phyloP scores from a whole-genome alignment of 2,888 invertebrate species.

The Mythimna ferrago region DNA sequence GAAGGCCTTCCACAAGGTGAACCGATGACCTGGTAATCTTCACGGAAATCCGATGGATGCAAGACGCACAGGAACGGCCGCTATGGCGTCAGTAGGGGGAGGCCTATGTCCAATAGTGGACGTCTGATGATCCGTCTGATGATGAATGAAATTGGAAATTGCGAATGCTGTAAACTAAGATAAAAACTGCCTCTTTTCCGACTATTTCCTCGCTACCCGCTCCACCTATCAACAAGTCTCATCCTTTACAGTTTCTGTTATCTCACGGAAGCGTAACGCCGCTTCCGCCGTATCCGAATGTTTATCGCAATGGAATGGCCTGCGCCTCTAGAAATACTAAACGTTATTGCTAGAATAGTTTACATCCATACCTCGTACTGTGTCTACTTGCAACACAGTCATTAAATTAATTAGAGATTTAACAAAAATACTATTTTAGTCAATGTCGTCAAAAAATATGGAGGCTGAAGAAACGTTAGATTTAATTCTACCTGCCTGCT shows the following conservation, averaged over 20 bases:
- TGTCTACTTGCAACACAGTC: background rate
- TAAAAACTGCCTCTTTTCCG: background rate
- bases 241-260: slow-evolving; percentile 46
- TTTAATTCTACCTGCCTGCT: background rate
- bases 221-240: slow-evolving; percentile 6
- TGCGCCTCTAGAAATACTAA: slow-evolving; percentile 36
- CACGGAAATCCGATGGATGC: too few species aligned
- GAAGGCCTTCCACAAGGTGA: too few species aligned
- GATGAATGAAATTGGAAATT: too few species aligned
- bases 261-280: slow-evolving; percentile 50
- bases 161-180: too few species aligned
- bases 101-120: too few species aligned
- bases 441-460: background rate
- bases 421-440: background rate
- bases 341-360: slow-evolving; percentile 15
- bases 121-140: too few species aligned
- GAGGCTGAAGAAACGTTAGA: background rate
- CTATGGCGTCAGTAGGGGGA: too few species aligned
- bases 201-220: background rate
- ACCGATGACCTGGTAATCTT: too few species aligned
- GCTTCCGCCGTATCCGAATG: slow-evolving; percentile 58
- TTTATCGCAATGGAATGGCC: slow-evolving; percentile 51
- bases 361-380: slow-evolving; percentile 2
- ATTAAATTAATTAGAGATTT: background rate
- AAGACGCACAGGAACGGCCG: too few species aligned